These are phyloP conservation scores for Antheraea pernyi DNA, from an alignment of 1,140 invertebrate species.

Conservation along the genomic window DNA sequence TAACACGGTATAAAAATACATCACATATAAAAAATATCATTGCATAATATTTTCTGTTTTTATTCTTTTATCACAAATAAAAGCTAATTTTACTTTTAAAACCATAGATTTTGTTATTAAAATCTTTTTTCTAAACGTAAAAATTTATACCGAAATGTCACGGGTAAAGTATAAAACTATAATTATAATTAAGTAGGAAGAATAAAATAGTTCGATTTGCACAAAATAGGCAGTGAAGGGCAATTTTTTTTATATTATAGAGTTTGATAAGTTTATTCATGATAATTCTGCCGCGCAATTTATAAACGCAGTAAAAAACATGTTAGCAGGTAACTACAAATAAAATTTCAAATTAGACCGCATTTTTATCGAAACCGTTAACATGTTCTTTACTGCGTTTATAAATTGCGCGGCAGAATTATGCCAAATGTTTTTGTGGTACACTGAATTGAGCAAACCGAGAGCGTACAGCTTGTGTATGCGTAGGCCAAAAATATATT, in stretches of 20 bases:
- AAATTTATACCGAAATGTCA: no score
- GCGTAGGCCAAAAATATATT: no score
- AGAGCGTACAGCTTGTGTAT: no score
- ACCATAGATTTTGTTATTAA: neutral
- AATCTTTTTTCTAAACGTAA: neutral
- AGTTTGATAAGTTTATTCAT: neutral
- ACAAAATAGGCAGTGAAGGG: neutral
- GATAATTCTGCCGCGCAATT: no score
- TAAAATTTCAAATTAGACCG: no score
- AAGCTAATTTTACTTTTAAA: neutral
- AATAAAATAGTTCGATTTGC: neutral
- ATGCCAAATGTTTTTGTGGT: no score
- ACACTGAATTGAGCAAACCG: no score
- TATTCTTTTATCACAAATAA: neutral
- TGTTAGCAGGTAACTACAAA: no score
- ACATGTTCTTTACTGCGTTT: no score
- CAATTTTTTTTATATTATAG: neutral
- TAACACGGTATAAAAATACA: slow-evolving; percentile 32
- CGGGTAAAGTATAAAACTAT: neutral
- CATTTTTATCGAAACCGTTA: no score
- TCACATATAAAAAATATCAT: slow-evolving; percentile 19
- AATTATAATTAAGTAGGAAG: neutral
- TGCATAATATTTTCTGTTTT: neutral
- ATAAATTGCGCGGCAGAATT: no score
- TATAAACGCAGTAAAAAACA: no score